Evolutionary conservation across 2,113 vertebrate genomes (phyloP).

Genomic region (Chascanopsetta lugubris): DNA sequence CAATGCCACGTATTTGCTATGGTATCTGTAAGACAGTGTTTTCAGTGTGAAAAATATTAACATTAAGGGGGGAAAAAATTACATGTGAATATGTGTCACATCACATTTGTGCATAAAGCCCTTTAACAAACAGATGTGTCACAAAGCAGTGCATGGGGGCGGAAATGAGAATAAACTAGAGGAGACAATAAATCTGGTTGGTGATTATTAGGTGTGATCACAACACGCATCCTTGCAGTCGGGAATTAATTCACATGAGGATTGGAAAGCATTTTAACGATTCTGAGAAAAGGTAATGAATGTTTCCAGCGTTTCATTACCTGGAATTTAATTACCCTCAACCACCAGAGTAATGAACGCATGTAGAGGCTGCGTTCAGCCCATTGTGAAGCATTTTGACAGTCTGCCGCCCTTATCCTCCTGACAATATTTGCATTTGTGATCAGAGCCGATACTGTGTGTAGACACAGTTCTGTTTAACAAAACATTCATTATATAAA

Average conservation of each 20-base stretch:
- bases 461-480: constrained; percentile 64
- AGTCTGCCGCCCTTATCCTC: constrained; percentile 51
- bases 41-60: too few species aligned
- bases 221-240: constrained; percentile 6
- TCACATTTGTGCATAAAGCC: constrained; percentile 22
- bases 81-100: too few species aligned
- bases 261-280: constrained; percentile 20
- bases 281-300: constrained; percentile 36
- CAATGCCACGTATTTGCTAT: too few species aligned
- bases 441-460: constrained; percentile 67
- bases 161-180: constrained; percentile 4
- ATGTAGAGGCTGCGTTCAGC: constrained; percentile 27
- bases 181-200: constrained; percentile 14
- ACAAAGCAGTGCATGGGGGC: background rate
- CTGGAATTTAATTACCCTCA: constrained; percentile 53
- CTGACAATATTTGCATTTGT: constrained; percentile 68
- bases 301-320: constrained; percentile 51
- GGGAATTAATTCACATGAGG: constrained; percentile 11
- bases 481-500: constrained; percentile 74
- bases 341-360: constrained; percentile 34
- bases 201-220: constrained; percentile 6
- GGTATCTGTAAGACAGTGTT: too few species aligned
- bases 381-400: constrained; percentile 36
- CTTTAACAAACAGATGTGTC: constrained; percentile 34
- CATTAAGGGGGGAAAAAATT: too few species aligned